Evolutionary conservation across 1,140 invertebrate species (phyloP), one percentile per base, ranked within the genome.

Genomic region (Bradysia coprophila): DNA sequence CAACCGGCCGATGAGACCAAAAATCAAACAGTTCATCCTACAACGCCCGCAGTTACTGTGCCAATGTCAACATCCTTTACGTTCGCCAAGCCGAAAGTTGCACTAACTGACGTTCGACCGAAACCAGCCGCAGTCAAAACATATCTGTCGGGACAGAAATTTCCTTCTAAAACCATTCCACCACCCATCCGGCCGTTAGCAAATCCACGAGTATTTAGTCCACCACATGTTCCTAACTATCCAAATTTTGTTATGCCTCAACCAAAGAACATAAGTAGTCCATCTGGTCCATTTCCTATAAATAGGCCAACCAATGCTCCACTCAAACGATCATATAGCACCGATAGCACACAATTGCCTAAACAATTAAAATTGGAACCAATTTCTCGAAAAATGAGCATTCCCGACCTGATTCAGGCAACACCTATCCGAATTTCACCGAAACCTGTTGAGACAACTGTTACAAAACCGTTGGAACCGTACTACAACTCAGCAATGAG

Each of bases 401-500:
- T 28, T 6, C 24, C 24, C 6, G 13, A 28, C 13, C 13, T 28
- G 13, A 6, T 28, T 28, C 24, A 28, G 6, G 24, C 24, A 28
- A 28, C 24, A 8, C 6, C 13, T 8, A 13, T 28, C 13, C 24
- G 13, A 28, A 28, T 8, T 28, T 8, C n/a, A n/a, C n/a, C n/a
- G n/a, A n/a, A n/a, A n/a, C n/a, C n/a, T n/a, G n/a, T n/a, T n/a
- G n/a, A n/a, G n/a, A n/a, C n/a, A n/a, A n/a, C n/a, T n/a, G n/a
- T n/a, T n/a, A n/a, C n/a, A n/a, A 28, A 28, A 28, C 24, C 24
- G 13, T 8, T 13, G 6, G 24, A 28, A 28, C 13, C 24, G 24
- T 38, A n/a, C 22, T 41, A 28, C 24, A 36, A 21, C 13, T 41
- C 38, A 21, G 6, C 28, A 41, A 40, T 41, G 28, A 23, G 19